Evolutionary conservation across 2,888 invertebrate species (phyloP), one percentile per base, ranked within the genome.

Genomic region (Tiphia femorata): DNA sequence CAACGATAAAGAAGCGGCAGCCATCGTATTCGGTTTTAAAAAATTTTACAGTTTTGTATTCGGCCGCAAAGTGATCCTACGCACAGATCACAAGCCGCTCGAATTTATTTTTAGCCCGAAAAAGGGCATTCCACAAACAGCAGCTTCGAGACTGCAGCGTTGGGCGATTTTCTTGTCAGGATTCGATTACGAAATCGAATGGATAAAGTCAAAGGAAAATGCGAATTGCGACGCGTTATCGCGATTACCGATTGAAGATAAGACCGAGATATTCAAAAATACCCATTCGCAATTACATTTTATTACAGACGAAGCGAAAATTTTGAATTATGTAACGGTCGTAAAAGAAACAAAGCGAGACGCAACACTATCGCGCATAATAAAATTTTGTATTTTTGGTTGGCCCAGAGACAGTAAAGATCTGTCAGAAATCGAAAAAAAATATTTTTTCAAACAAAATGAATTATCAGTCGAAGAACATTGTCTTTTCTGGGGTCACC

Each of bases 71-170:
- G 33, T 44, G 5, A 46, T 43, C 8, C 29, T 59, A 33, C 20
- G 49, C 47, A 62, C 62, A 8, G 62, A 56, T 47, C 46, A 62
- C 21, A 56, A 59, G 33, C 49, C 56, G n/a, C 23, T 54, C 14
- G 23, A 23, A 16, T 54, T 37, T 5, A 54, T 50, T 21, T 49
- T 27, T 37, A 52, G 19, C 27, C 55, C 23, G 38, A 49, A 16
- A 47, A 56, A 51, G 52, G 48, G 35, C 3, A 62, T 62, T 17
- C 58, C 56, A 8, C 6, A 42, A 2, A 61, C 52, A 7, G 49
- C 44, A 23, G 56, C 47, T n/a, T 49, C 43, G 12, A 41, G 62
- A 49, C 38, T 62, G 10, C 58, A 62, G 14, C 23, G 62, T 23
- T 57, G 50, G 50, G 62, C 62, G 14, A 52, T 46, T 48, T 58